Evolutionary conservation across 2,888 invertebrate genomes (phyloP).

Genomic region (Ophioninae sp.): DNA sequence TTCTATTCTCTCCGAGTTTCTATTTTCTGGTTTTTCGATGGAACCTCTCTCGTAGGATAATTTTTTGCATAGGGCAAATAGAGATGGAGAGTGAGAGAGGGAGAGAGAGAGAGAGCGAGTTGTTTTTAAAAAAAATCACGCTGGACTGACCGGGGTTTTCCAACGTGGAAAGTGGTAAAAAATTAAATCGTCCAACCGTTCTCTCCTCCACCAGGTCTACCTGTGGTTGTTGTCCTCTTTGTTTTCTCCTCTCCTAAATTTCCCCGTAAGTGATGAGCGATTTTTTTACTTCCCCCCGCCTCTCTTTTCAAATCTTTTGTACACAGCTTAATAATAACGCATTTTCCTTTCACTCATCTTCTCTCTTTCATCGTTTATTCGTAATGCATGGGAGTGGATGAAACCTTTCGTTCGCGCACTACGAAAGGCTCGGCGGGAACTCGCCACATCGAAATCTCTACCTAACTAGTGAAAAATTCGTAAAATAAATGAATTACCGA

Average conservation of each 20-base stretch:
- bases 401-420: constrained; percentile 63
- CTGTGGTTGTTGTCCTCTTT: constrained; percentile 31
- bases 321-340: constrained; percentile 67
- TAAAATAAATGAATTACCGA: constrained; percentile 9
- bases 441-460: constrained; percentile 59
- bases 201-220: constrained; percentile 51
- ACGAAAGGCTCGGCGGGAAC: constrained; percentile 56
- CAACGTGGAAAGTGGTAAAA: constrained; percentile 73
- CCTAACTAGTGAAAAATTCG: constrained; percentile 36
- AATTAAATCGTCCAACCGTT: constrained; percentile 74
- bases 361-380: constrained; percentile 50
- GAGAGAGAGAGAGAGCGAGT: not conserved
- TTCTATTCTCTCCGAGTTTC: constrained; percentile 13
- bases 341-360: constrained; percentile 51
- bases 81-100: not conserved
- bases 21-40: constrained; percentile 38
- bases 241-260: not conserved
- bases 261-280: constrained; percentile 45
- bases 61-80: constrained; percentile 19
- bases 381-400: constrained; percentile 52
- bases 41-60: constrained; percentile 1
- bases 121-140: constrained; percentile 59
- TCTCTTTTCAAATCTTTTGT: constrained; percentile 64
- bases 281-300: constrained; percentile 30
- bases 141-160: constrained; percentile 31